Percentiles rank a stretch among this genome's conserved stretches.
These are phyloP conservation scores for Chrysomela aeneicollis DNA, from an alignment of 2,888 invertebrate species.

Conservation along the genomic window DNA sequence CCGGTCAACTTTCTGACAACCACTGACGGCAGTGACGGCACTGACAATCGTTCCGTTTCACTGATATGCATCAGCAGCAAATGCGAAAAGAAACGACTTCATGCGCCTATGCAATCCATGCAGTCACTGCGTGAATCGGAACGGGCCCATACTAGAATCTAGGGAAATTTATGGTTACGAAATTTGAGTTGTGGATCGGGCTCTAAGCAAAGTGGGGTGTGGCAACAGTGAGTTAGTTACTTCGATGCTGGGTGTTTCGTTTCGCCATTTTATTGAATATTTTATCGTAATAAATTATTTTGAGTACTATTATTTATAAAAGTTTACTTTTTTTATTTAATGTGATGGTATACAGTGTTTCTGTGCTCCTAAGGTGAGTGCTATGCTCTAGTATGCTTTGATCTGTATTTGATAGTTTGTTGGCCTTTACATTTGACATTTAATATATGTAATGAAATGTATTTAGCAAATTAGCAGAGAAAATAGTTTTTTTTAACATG, in stretches of 20 bases:
- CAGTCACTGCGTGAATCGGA: no score
- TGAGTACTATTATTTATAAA: conserved; percentile 29
- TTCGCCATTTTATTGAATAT: conserved; percentile 49
- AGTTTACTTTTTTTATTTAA: conserved; percentile 21
- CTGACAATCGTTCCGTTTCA: no score
- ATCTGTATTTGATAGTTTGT: conserved; percentile 44
- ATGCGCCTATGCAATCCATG: no score
- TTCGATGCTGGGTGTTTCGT: conserved; percentile 48
- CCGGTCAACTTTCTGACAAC: no score
- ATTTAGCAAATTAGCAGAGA: conserved; percentile 33
- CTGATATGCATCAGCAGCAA: no score
- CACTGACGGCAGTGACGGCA: no score
- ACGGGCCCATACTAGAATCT: not conserved
- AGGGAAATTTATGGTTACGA: not conserved
- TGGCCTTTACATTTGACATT: conserved; percentile 50
- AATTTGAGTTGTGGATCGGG: not conserved
- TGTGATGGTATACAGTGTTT: conserved; percentile 35
- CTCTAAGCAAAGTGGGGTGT: conserved; percentile 35
- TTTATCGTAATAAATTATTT: conserved; percentile 36
- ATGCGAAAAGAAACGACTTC: no score
- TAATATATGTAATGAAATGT: conserved; percentile 38
- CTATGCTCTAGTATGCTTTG: conserved; percentile 12
- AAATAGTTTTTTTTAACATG: conserved; percentile 23
- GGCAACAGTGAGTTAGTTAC: conserved; percentile 43
- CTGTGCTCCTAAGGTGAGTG: conserved; percentile 39